Conservation (phyloP, 2,113 vertebrate species). For the Eptesicus fuscus region DNA sequence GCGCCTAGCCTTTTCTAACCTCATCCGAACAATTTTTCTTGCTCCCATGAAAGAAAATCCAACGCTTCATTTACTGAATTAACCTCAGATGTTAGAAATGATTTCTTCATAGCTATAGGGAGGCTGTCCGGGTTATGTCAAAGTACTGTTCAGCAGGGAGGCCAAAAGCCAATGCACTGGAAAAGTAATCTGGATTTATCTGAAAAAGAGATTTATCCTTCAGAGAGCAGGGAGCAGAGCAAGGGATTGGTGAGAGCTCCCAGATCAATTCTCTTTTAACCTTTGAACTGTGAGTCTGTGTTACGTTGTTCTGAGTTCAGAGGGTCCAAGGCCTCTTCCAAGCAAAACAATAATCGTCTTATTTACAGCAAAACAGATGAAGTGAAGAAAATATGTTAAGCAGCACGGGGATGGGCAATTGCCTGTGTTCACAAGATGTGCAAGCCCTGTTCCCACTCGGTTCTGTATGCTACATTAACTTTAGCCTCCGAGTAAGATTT, state of each 20-base stretch:
- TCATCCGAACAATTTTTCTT: constrained; percentile 59
- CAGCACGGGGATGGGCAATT: background rate
- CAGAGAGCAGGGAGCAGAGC: constrained; percentile 59
- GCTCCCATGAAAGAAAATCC: constrained; percentile 42
- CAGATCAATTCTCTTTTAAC: constrained; percentile 77
- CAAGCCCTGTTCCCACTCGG: constrained; percentile 30
- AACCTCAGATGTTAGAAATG: constrained; percentile 64
- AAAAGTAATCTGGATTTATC: constrained; percentile 77
- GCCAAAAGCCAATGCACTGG: constrained; percentile 59
- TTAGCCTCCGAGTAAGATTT: constrained; percentile 63
- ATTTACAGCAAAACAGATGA: background rate
- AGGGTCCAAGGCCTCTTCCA: constrained; percentile 2
- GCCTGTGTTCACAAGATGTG: constrained; percentile 31
- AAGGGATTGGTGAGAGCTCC: constrained; percentile 7
- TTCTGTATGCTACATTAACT: constrained; percentile 55
- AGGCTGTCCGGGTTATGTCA: constrained; percentile 46
- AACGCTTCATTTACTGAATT: constrained; percentile 64
- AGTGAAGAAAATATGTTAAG: constrained; percentile 43
- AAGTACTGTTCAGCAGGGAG: background rate
- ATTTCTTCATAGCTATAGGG: constrained; percentile 52
- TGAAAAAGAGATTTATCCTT: constrained; percentile 77
- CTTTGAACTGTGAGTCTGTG: constrained; percentile 61
- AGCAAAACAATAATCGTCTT: constrained; percentile 39
- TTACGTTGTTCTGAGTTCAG: background rate
- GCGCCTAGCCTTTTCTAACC: constrained; percentile 21